Conservation (phyloP, 2,113 vertebrate species). For the Macaca nemestrina region DNA sequence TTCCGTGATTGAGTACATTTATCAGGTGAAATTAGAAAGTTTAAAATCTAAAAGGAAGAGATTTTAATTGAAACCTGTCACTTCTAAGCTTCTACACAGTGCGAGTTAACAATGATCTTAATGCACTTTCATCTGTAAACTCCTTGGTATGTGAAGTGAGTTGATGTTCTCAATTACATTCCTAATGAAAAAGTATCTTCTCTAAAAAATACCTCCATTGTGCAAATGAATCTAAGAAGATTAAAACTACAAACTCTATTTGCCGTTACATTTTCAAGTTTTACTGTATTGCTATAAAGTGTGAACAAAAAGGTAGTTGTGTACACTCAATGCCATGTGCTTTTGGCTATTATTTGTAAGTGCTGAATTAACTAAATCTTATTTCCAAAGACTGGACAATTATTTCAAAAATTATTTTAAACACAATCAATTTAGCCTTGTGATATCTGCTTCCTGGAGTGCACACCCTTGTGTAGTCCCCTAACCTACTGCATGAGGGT, state of each 20-base stretch:
- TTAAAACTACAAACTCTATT: background rate
- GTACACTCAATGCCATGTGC: background rate
- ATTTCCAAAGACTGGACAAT: background rate
- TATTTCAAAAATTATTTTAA: slow-evolving; percentile 6
- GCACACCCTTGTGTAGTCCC: rapidly evolving
- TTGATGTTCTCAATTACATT: background rate
- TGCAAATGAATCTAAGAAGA: background rate
- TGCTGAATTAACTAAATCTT: background rate
- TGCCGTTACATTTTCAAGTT: background rate
- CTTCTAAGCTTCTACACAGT: background rate
- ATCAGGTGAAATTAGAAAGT: slow-evolving; percentile 32
- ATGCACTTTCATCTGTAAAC: background rate
- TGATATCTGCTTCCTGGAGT: background rate
- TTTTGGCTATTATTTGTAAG: background rate
- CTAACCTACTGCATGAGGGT: background rate
- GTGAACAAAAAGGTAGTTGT: background rate
- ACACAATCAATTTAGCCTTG: background rate
- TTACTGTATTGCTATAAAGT: background rate
- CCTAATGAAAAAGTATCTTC: background rate
- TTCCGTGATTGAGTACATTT: slow-evolving; percentile 13
- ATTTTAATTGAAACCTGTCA: slow-evolving; percentile 20
- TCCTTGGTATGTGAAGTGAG: background rate
- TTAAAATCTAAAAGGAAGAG: slow-evolving; percentile 4
- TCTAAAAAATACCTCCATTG: background rate
- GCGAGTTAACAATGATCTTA: background rate